These are phyloP conservation scores for Ochropacha duplaris DNA, from an alignment of 2,888 invertebrate species.

Conservation along the genomic window DNA sequence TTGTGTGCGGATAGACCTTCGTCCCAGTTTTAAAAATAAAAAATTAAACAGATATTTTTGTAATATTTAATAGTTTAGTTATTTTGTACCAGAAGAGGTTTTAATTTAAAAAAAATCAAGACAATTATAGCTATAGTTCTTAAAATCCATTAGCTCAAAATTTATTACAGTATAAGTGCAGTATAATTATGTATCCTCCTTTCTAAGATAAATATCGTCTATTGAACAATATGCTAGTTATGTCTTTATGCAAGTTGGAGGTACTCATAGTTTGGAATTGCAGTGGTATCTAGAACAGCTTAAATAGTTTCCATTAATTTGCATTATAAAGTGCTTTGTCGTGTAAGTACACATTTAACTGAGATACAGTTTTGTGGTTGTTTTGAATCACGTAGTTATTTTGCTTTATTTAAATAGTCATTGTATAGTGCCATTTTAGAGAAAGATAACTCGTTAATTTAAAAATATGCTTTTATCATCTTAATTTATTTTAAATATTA, in stretches of 20 bases:
- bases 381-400: not conserved
- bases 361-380: not conserved
- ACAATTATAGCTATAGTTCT: no score
- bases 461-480: no score
- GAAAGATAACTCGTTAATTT: no score
- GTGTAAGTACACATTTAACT: not conserved
- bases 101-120: no score
- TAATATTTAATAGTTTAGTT: no score
- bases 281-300: not conserved
- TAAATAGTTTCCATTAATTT: constrained; percentile 1
- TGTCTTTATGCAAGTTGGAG: not conserved
- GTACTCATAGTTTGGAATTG: constrained; percentile 1
- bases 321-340: constrained; percentile 1
- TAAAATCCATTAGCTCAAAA: not conserved
- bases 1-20: no score
- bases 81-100: no score
- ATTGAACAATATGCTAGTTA: not conserved
- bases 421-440: not conserved
- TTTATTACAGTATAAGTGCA: no score
- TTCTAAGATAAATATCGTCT: not conserved
- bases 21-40: no score
- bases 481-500: no score
- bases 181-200: no score
- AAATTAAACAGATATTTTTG: no score
- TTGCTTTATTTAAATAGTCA: not conserved